phyloP scores from a whole-genome alignment of 2,797 vertebrate species.

The Ctenochaetus hawaiiensis region DNA sequence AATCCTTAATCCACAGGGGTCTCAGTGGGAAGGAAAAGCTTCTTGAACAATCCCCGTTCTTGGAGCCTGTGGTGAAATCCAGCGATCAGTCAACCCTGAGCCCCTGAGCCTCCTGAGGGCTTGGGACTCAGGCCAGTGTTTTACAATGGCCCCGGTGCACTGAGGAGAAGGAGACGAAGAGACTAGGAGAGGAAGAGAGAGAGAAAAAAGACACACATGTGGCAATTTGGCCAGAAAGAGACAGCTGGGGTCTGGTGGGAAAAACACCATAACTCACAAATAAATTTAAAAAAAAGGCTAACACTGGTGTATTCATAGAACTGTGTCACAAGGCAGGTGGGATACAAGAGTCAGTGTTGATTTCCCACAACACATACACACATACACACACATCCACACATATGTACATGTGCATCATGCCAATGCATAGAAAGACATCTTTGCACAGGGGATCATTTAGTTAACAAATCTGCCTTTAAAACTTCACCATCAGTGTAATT shows the following conservation, averaged over 20 bases:
- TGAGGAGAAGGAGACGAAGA: conserved; percentile 42
- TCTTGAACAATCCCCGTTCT: conserved; percentile 74
- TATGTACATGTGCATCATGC: background rate
- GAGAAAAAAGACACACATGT: conserved; percentile 39
- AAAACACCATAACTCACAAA: conserved; percentile 59
- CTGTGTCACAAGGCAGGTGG: conserved; percentile 54
- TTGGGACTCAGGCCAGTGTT: conserved; percentile 75
- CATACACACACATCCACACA: conserved; percentile 11
- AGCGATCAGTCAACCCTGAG: conserved; percentile 82
- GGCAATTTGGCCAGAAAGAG: conserved; percentile 30
- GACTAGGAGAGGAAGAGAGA: background rate
- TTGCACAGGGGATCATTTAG: conserved; percentile 19
- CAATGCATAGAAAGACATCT: background rate
- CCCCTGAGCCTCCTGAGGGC: conserved; percentile 75
- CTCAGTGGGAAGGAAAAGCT: conserved; percentile 77
- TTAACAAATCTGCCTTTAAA: conserved; percentile 53
- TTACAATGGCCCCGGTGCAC: conserved; percentile 63
- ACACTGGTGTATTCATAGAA: conserved; percentile 53
- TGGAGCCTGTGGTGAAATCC: conserved; percentile 79
- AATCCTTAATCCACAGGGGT: conserved; percentile 81
- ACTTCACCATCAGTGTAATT: conserved; percentile 35
- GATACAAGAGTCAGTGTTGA: conserved; percentile 51
- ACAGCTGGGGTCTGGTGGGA: conserved; percentile 44
- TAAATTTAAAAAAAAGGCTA: conserved; percentile 50
- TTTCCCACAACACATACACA: conserved; percentile 39